phyloP scores from a whole-genome alignment of 2,113 vertebrate genomes.

The Lagopus muta region DNA sequence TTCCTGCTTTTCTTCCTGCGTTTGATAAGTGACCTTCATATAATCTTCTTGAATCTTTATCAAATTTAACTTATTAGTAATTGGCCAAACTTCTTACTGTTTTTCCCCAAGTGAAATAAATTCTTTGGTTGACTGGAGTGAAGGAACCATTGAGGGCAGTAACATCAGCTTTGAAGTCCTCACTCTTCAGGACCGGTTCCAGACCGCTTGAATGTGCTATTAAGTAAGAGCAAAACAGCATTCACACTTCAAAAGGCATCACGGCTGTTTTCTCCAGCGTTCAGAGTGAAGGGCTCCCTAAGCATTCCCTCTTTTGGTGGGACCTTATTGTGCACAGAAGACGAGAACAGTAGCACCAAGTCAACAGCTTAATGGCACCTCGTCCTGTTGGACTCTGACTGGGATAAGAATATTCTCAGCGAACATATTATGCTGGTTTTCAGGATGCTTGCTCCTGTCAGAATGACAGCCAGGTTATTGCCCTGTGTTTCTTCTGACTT shows the following conservation, averaged over 20 bases:
- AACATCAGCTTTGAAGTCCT: background rate
- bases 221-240: background rate
- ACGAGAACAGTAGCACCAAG: background rate
- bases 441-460: background rate
- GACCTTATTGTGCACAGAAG: background rate
- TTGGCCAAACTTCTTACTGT: background rate
- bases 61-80: background rate
- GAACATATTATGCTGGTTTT: background rate
- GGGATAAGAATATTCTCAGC: background rate
- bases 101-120: background rate
- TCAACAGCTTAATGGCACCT: fast-evolving
- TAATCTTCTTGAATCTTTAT: background rate
- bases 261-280: background rate
- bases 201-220: background rate
- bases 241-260: fast-evolving
- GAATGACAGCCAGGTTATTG: background rate
- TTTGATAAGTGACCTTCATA: background rate
- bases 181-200: background rate
- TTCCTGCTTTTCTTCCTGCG: background rate
- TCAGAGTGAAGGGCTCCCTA: background rate
- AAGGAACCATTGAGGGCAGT: background rate
- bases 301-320: background rate
- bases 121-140: background rate
- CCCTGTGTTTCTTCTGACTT: background rate
- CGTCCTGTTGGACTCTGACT: background rate